phyloP scores from a whole-genome alignment of 2,797 vertebrate genomes.

The Enteromius radiatus region DNA sequence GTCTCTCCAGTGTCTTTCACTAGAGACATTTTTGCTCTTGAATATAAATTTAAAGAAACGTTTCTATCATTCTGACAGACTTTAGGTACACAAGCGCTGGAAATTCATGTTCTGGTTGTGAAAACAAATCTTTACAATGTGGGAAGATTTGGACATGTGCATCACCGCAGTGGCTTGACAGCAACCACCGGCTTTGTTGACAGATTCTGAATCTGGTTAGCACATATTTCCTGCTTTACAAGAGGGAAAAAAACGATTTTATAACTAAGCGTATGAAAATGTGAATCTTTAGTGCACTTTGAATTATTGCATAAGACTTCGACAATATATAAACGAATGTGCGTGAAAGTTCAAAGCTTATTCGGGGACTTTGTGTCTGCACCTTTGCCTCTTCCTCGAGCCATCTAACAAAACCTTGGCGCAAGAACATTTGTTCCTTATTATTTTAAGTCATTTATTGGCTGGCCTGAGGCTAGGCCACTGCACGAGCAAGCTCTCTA shows the following conservation, averaged over 20 bases:
- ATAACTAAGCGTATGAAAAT: not conserved
- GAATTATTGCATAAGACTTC: constrained; percentile 2
- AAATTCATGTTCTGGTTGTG: constrained; percentile 22
- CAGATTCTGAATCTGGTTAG: not conserved
- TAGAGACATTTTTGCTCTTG: constrained; percentile 7
- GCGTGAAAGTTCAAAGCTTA: constrained; percentile 4
- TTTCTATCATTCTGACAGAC: constrained; percentile 24
- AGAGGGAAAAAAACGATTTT: not conserved
- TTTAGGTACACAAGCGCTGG: constrained; percentile 2
- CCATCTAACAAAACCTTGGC: constrained; percentile 47
- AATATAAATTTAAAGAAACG: constrained; percentile 22
- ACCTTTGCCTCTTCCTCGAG: constrained; percentile 47
- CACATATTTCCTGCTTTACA: constrained; percentile 14
- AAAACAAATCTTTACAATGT: constrained; percentile 33
- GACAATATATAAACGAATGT: not conserved
- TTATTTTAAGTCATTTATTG: constrained; percentile 66
- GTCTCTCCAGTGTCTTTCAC: not conserved
- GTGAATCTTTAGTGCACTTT: not conserved
- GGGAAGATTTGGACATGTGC: constrained; percentile 26
- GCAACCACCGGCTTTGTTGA: constrained; percentile 14
- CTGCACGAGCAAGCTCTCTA: constrained; percentile 56
- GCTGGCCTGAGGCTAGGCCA: constrained; percentile 57
- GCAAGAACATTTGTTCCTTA: constrained; percentile 63
- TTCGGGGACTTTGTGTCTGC: constrained; percentile 32
- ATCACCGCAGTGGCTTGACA: constrained; percentile 22